A percentile compares a stretch with the other conserved stretches of the same genome.
phyloP scores from a whole-genome alignment of 2,797 vertebrate species.

The Fundulus diaphanus region DNA sequence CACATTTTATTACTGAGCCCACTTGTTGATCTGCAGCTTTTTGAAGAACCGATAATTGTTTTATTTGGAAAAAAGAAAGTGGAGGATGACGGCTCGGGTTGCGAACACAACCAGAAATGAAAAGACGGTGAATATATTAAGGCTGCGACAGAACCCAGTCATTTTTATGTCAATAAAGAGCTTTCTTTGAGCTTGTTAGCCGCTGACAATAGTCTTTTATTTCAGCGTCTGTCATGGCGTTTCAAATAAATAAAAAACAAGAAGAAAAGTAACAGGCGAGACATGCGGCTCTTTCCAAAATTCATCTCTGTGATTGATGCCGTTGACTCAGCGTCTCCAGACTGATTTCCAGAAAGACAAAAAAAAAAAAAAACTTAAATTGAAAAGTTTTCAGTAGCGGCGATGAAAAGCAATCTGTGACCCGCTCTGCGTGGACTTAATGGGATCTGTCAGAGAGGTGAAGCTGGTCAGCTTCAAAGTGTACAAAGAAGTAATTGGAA shows the following conservation, averaged over 20 bases:
- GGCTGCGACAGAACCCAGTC: conserved; percentile 25
- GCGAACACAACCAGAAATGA: conserved; percentile 48
- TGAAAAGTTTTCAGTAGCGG: conserved; percentile 38
- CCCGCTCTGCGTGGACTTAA: conserved; percentile 40
- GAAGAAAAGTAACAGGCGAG: not conserved
- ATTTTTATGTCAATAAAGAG: conserved; percentile 18
- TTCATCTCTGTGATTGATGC: conserved; percentile 2
- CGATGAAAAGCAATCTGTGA: conserved; percentile 26
- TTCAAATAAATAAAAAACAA: conserved; percentile 9
- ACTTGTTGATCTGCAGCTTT: conserved; percentile 52
- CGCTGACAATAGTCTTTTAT: conserved; percentile 11
- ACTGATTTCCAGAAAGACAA: not conserved
- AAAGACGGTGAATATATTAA: conserved; percentile 39
- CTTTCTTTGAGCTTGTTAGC: conserved; percentile 15
- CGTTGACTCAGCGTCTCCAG: not conserved
- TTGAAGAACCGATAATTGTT: conserved; percentile 53
- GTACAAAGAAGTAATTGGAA: conserved; percentile 40
- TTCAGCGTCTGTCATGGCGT: not conserved
- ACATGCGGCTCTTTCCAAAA: not conserved
- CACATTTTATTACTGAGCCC: conserved; percentile 51
- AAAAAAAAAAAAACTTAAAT: not conserved
- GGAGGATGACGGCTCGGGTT: conserved; percentile 20
- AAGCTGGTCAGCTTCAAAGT: conserved; percentile 25
- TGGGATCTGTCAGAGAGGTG: conserved; percentile 34
- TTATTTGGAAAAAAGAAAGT: conserved; percentile 49